Evolutionary conservation across 2,113 vertebrate species (phyloP), one percentile per base, ranked within the genome.

Genomic region (Cinclus mexicanus): DNA sequence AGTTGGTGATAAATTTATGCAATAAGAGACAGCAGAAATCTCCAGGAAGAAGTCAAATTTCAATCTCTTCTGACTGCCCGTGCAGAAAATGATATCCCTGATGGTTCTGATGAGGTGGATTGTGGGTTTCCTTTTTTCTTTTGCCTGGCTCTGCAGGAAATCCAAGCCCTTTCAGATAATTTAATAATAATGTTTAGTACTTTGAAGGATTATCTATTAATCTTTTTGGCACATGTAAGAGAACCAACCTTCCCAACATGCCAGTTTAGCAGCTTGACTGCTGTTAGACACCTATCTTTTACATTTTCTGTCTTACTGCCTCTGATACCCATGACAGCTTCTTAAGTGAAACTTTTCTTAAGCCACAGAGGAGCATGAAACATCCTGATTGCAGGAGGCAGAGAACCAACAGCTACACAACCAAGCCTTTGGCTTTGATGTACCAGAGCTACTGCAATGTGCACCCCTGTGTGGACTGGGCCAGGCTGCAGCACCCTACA

Each of bases 321-420:
- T 33, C 71, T 56, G 1, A 16, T n/a, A 70, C 0, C 0, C 0
- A 0, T 28, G 60, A 31, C 39, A 60, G 25, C 41, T 92, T 57
- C 57, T 64, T 26, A 76, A 70, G 52, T 59, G 39, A 83, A 83
- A 70, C 33, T 29, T 12, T 68, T 60, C 47, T 31, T 46, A 57
- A 86, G 41, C 14, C 28, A 31, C 44, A 60, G 52, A 1, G 2
- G 46, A 91, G 75, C 3, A 24, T 15, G 21, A 49, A 80, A 42
- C 23, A 65, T 25, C 29, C 31, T 25, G 28, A 63, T 49, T 25
- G 47, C 15, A 56, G 39, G 12, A 52, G 12, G 14, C 41, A 84
- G 60, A 81, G 37, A 88, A 78, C 9, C 46, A 46, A 28, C 8
- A 46, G 16, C 18, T 33, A 22, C 24, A 82, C 71, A 67, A 17